These are phyloP conservation scores for Bellardia pandia DNA, from an alignment of 2,888 invertebrate genomes.

Conservation along the genomic window DNA sequence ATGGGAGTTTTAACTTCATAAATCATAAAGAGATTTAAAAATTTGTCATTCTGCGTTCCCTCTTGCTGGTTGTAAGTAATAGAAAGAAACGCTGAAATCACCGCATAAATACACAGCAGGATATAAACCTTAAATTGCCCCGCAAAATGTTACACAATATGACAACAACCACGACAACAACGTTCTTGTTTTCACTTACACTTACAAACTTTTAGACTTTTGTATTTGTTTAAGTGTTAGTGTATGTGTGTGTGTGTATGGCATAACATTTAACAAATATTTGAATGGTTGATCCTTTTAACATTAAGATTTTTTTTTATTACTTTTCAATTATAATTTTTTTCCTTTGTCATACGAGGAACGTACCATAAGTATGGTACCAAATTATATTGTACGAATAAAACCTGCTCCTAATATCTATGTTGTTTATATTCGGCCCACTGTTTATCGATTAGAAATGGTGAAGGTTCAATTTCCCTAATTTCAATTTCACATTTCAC, in stretches of 20 bases:
- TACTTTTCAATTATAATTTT: conserved; percentile 83
- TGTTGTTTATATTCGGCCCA: too few species aligned
- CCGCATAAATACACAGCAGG: conserved; percentile 83
- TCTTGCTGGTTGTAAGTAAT: conserved; percentile 6
- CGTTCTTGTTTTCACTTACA: conserved; percentile 20
- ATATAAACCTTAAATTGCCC: conserved; percentile 83
- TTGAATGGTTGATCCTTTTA: conserved; percentile 70
- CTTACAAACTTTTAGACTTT: neutral
- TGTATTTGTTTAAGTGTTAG: neutral
- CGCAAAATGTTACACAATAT: conserved; percentile 78
- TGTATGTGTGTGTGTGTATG: conserved; percentile 1
- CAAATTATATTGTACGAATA: neutral
- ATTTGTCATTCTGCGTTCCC: conserved; percentile 78
- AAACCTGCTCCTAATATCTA: too few species aligned
- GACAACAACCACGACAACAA: conserved; percentile 51
- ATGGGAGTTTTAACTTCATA: conserved; percentile 73
- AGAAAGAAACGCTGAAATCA: conserved; percentile 75
- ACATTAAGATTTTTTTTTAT: conserved; percentile 77
- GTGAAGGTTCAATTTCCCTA: too few species aligned
- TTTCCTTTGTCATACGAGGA: conserved; percentile 69
- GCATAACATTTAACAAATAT: conserved; percentile 68
- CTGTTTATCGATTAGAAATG: too few species aligned
- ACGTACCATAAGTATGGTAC: neutral
- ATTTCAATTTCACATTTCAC: too few species aligned
- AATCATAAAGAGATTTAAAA: conserved; percentile 82